Conservation (phyloP, 2,888 invertebrate species). For the Acheta domesticus region DNA sequence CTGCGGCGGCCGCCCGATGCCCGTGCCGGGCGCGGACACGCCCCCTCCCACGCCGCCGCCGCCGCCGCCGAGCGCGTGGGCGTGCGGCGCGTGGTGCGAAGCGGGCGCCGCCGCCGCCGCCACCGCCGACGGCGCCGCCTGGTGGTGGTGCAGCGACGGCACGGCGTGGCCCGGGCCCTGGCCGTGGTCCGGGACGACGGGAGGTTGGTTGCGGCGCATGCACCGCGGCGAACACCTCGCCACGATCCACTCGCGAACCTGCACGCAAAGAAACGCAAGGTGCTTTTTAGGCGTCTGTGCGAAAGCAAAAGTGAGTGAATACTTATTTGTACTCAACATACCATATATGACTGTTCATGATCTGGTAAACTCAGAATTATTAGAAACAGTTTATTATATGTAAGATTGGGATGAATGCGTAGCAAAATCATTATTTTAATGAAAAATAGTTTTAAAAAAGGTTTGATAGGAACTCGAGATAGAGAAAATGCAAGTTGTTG, state of each 20-base stretch:
- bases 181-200: conserved; percentile 60
- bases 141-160: conserved; percentile 76
- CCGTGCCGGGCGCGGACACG: conserved; percentile 18
- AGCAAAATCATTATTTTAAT: too few species aligned
- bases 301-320: too few species aligned
- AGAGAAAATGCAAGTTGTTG: too few species aligned
- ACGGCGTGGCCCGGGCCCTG: conserved; percentile 63
- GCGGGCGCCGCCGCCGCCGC: conserved; percentile 62
- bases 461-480: too few species aligned
- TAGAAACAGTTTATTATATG: too few species aligned
- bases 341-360: too few species aligned
- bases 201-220: conserved; percentile 44
- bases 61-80: not conserved
- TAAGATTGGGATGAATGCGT: too few species aligned
- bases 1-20: conserved; percentile 19
- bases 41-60: not conserved
- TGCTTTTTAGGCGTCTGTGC: too few species aligned
- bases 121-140: conserved; percentile 82
- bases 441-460: too few species aligned
- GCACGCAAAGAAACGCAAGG: too few species aligned
- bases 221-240: conserved; percentile 51
- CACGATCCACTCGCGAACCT: conserved; percentile 50
- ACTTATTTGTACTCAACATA: too few species aligned
- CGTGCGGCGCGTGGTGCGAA: not conserved
- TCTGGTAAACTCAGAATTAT: too few species aligned